phyloP scores from a whole-genome alignment of 1,140 invertebrate species.

The Megalonaias nervosa region DNA sequence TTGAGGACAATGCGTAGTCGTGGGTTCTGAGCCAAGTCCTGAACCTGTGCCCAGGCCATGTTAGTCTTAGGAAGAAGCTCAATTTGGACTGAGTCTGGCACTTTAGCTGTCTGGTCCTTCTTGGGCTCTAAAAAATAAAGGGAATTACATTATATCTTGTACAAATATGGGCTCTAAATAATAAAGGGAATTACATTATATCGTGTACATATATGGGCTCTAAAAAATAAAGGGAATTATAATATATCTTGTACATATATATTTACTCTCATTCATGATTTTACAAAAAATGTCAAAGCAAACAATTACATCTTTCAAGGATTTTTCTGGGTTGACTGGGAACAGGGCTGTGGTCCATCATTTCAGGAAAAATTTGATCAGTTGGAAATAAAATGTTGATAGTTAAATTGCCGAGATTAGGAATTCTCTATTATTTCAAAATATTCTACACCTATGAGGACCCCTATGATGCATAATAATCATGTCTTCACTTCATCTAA shows the following conservation, averaged over 20 bases:
- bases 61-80: conserved; percentile 85
- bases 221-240: background rate
- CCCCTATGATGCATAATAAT: too few species aligned
- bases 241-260: background rate
- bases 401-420: too few species aligned
- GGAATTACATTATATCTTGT: conserved; percentile 5
- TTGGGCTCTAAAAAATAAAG: conserved; percentile 73
- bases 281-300: background rate
- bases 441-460: too few species aligned
- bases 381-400: too few species aligned
- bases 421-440: too few species aligned
- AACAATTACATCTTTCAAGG: background rate
- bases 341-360: too few species aligned
- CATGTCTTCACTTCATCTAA: too few species aligned
- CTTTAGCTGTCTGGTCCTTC: conserved; percentile 82
- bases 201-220: background rate
- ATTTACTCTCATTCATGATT: background rate
- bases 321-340: background rate
- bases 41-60: conserved; percentile 86
- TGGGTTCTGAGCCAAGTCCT: conserved; percentile 92
- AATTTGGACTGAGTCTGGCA: conserved; percentile 86
- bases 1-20: conserved; percentile 82
- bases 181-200: conserved; percentile 2
- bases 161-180: conserved; percentile 9
- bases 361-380: too few species aligned